A percentile compares a stretch with the other conserved stretches of the same genome.
Conservation (phyloP, 1,140 invertebrate species). For the Drosophila tani region DNA sequence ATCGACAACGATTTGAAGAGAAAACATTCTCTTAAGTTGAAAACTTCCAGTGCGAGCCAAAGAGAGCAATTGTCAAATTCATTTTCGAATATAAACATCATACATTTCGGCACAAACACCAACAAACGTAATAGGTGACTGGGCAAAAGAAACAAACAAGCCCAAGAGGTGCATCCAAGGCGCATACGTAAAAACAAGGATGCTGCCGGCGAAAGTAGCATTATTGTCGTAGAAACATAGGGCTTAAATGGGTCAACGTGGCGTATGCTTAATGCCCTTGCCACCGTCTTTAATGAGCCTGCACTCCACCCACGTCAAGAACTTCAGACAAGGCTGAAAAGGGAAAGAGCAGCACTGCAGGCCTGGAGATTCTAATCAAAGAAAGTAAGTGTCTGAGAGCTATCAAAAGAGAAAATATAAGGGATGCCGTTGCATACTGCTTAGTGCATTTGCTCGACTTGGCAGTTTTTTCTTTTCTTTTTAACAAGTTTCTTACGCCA, state of each 20-base stretch:
- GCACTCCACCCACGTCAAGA: background rate
- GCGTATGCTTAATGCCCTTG: constrained; percentile 59
- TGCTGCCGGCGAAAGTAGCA: constrained; percentile 43
- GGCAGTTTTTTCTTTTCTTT: constrained; percentile 38
- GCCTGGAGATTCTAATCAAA: constrained; percentile 70
- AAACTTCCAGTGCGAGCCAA: constrained; percentile 52
- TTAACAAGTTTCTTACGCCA: constrained; percentile 46
- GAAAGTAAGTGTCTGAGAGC: constrained; percentile 51
- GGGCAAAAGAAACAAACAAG: constrained; percentile 53
- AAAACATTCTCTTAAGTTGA: constrained; percentile 27
- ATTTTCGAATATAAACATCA: constrained; percentile 67
- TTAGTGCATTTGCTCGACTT: constrained; percentile 65
- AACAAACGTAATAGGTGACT: constrained; percentile 14
- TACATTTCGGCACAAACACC: constrained; percentile 11
- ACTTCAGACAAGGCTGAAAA: constrained; percentile 10
- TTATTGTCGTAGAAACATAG: constrained; percentile 31
- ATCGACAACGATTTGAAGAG: constrained; percentile 8
- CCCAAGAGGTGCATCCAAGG: constrained; percentile 56
- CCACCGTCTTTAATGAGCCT: constrained; percentile 48
- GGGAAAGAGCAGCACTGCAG: constrained; percentile 44
- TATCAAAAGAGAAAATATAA: constrained; percentile 57
- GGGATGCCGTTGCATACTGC: constrained; percentile 44
- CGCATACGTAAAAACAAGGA: constrained; percentile 41
- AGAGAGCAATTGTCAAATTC: constrained; percentile 31
- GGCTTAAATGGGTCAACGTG: constrained; percentile 50